These are phyloP conservation scores for Poeciliopsis presidionis DNA, from an alignment of 2,797 vertebrate species.

Conservation along the genomic window DNA sequence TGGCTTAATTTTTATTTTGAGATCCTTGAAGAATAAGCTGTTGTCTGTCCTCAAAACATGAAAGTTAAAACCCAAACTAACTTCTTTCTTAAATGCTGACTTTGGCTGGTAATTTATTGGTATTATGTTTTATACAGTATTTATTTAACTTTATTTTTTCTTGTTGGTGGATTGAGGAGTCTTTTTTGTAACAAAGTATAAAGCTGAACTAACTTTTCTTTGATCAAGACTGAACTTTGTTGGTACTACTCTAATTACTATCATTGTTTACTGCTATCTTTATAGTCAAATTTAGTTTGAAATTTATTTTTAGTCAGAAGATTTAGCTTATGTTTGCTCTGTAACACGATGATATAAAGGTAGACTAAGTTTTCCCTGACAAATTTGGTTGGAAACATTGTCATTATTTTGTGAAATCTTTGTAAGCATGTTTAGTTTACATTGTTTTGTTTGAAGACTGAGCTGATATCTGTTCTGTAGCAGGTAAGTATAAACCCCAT, in stretches of 20 bases:
- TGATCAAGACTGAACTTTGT: not conserved
- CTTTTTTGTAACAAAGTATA: not conserved
- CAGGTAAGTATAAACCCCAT: not conserved
- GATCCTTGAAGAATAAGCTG: not conserved
- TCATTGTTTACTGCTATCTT: not conserved
- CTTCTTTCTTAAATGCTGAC: not conserved
- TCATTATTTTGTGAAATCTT: not conserved
- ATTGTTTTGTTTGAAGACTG: not conserved
- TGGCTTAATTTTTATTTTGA: not conserved
- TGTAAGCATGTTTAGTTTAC: not conserved
- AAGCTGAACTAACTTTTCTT: not conserved
- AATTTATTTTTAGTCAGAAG: not conserved
- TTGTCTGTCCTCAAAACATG: not conserved
- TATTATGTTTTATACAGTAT: not conserved
- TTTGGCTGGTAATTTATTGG: constrained; percentile 3
- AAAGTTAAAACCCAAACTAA: not conserved
- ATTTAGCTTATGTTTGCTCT: not conserved
- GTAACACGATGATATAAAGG: not conserved
- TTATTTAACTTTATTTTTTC: not conserved
- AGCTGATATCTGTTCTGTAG: not conserved
- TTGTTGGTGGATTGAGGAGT: not conserved
- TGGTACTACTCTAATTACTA: not conserved
- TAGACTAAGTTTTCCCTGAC: not conserved
- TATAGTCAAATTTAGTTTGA: not conserved
- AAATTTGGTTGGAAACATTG: not conserved